Base-by-base conservation (phyloP, 2,888 invertebrate genomes). In the Sipunculus nudus region DNA sequence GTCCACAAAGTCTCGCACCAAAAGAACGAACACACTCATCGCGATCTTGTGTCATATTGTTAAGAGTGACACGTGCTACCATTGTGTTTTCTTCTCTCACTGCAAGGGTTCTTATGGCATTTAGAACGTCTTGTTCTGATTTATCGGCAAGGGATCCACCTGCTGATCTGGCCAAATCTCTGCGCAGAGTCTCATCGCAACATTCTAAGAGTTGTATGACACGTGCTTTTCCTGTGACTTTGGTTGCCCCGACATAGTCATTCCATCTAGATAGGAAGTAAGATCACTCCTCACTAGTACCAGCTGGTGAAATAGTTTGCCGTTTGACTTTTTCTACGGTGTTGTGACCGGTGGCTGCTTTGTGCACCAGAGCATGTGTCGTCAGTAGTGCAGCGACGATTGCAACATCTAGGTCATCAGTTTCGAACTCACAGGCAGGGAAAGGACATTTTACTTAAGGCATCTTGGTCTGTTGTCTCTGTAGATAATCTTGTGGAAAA, bases 21-120 rank as follows among this genome's bases (percentile, higher is more conserved):
- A 66, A 71, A 4, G 38, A 50, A 0, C 72, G 50, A 0, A 71
- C 49, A 23, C 72, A 35, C 48, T 73, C 70, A 21, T 67, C 65
- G 23, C 55, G 56, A 32, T 59, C 65, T 26, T 62, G 65, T 31
- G 25, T 28, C 63, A 67, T 67, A 3, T 60, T 56, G 45, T 54
- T 49, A 1, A 66, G 35, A 10, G 41, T 40, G 21, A 49, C 63
- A n/a, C 59, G 63, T 8, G 54, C 47, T 16, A 60, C 65, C 64
- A 65, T 65, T 21, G 48, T 50, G 41, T 66, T 65, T 46, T 65
- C 59, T 29, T 43, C 43, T n/a, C 57, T 31, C 10, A 65, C 65
- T 19, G 65, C 65, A 25, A 65, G 58, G 31, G 43, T 35, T 26
- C 35, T 47, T 16, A 64, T 65, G 25, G 53, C 52, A 21, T 25